phyloP scores from a whole-genome alignment of 2,797 vertebrate genomes.

The Tamandua tetradactyla region DNA sequence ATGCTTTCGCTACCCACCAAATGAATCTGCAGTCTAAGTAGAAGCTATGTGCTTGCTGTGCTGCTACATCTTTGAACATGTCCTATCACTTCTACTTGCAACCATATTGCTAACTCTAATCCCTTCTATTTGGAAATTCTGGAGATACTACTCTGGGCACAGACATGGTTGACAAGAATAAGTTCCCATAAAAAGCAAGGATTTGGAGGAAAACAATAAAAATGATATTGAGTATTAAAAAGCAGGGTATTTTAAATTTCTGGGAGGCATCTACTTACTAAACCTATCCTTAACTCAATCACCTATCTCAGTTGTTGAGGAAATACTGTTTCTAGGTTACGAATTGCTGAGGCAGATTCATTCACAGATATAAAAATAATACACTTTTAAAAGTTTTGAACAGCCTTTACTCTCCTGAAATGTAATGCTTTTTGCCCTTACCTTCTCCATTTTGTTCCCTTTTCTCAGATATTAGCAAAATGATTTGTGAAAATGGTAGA shows the following conservation, averaged over 20 bases:
- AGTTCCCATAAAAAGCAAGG: not conserved
- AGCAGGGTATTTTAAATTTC: constrained; percentile 24
- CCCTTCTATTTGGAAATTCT: not conserved
- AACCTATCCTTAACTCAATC: constrained; percentile 35
- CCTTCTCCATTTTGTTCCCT: not conserved
- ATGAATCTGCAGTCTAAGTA: not conserved
- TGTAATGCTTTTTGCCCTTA: not conserved
- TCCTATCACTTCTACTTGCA: not conserved
- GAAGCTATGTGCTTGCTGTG: not conserved
- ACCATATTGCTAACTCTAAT: not conserved
- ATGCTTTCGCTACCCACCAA: not conserved
- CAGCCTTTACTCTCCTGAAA: not conserved
- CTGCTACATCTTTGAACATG: not conserved
- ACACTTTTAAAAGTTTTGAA: not conserved
- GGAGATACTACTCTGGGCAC: not conserved
- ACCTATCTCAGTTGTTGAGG: not conserved
- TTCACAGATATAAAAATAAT: not conserved
- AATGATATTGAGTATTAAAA: not conserved
- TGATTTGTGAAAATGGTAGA: not conserved
- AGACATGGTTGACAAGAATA: not conserved
- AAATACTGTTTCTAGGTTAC: not conserved
- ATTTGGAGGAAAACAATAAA: not conserved
- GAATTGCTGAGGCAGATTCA: not conserved
- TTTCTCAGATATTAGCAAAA: not conserved
- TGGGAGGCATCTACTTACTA: not conserved